Evolutionary conservation across 2,797 vertebrate species (phyloP).

Genomic region (Champsocephalus esox): DNA sequence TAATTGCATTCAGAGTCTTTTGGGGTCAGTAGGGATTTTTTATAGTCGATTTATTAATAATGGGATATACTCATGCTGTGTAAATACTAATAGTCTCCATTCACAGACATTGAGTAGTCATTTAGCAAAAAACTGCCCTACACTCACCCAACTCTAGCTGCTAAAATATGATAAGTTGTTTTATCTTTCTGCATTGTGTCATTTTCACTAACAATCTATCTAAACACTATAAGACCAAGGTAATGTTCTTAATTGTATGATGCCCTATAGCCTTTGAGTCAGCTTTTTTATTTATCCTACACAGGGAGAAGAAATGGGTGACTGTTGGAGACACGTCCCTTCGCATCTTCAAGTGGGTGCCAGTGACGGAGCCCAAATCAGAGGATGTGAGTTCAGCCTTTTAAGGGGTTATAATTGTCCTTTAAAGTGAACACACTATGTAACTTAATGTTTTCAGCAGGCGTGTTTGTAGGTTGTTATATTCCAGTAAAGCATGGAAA

Average conservation of each 20-base stretch:
- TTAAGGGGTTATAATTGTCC: neutral
- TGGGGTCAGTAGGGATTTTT: neutral
- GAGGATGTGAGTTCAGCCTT: slow-evolving; percentile 91
- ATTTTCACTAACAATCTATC: neutral
- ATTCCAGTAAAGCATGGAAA: neutral
- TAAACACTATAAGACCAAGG: too few species aligned
- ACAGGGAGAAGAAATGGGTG: slow-evolving; percentile 99
- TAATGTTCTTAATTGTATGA: neutral
- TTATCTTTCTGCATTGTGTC: neutral
- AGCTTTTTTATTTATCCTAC: neutral
- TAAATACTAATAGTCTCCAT: neutral
- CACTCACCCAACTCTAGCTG: neutral
- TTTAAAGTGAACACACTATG: neutral
- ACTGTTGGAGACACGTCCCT: slow-evolving; percentile 98
- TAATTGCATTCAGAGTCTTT: neutral
- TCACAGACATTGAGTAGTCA: neutral
- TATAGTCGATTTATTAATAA: neutral
- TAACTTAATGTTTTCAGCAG: neutral
- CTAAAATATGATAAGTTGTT: neutral
- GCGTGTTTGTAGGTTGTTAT: neutral
- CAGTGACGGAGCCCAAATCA: slow-evolving; percentile 97
- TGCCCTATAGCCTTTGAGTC: neutral
- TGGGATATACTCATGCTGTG: neutral
- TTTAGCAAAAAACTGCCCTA: neutral
- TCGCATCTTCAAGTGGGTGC: slow-evolving; percentile 99